Evolutionary conservation across 2,113 vertebrate species (phyloP).

Genomic region (Siniperca chuatsi): DNA sequence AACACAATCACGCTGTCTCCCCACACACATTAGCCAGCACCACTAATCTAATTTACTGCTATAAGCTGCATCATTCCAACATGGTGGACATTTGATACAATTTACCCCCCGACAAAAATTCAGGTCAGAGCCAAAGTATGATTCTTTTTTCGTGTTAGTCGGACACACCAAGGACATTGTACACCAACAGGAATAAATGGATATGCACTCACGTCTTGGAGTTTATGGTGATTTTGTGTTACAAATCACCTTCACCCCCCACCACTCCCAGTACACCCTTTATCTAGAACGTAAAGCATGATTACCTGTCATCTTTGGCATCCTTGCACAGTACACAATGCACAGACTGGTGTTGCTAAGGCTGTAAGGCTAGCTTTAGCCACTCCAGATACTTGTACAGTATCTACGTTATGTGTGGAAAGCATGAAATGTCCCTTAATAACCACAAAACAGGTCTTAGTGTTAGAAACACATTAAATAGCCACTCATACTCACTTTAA

Average conservation of each 20-base stretch:
- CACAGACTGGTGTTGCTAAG: background rate
- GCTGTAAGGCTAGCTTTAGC: background rate
- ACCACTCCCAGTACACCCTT: background rate
- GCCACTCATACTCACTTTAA: background rate
- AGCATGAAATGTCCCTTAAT: background rate
- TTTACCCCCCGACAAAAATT: constrained; percentile 40
- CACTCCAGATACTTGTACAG: background rate
- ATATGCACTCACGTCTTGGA: constrained; percentile 21
- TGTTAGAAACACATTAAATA: constrained; percentile 17
- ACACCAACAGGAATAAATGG: constrained; percentile 19
- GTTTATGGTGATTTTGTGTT: constrained; percentile 12
- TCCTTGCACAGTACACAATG: background rate
- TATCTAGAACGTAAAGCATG: background rate
- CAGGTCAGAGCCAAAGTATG: constrained; percentile 3
- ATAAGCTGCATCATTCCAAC: constrained; percentile 41
- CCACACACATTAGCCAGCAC: constrained; percentile 34
- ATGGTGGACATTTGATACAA: constrained; percentile 56
- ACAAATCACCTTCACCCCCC: constrained; percentile 1
- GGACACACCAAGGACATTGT: constrained; percentile 17
- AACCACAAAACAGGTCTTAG: background rate
- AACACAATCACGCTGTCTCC: constrained; percentile 46
- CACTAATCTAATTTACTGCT: constrained; percentile 66
- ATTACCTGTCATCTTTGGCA: constrained; percentile 11
- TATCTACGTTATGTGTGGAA: constrained; percentile 6
- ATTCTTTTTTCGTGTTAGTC: background rate